phyloP scores from a whole-genome alignment of 2,888 invertebrate species.

The Apeira syringaria region DNA sequence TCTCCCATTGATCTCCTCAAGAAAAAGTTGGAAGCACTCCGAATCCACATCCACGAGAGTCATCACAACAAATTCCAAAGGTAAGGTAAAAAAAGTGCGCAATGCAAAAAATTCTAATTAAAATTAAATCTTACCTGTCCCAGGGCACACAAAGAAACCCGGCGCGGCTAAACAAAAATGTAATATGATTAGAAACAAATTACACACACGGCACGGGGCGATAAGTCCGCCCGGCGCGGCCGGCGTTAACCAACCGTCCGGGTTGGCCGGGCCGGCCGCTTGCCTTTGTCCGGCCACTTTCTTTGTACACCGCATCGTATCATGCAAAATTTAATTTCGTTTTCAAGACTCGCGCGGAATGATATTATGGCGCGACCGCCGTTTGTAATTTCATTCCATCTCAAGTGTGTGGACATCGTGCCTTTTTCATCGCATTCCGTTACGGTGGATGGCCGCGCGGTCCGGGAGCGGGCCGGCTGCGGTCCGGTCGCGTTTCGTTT shows the following conservation, averaged over 20 bases:
- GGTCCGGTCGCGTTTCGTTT: conserved; percentile 67
- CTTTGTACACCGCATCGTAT: conserved; percentile 82
- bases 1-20: no score
- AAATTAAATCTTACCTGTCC: conserved; percentile 49
- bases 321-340: conserved; percentile 84
- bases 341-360: conserved; percentile 82
- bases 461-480: conserved; percentile 15
- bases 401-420: conserved; percentile 81
- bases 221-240: conserved; percentile 53
- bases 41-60: no score
- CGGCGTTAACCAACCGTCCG: conserved; percentile 64
- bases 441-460: conserved; percentile 62
- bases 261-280: conserved; percentile 55
- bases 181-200: conserved; percentile 81
- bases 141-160: conserved; percentile 43
- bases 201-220: conserved; percentile 60
- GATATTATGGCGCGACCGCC: conserved; percentile 76
- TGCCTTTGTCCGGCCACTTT: conserved; percentile 77
- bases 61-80: conserved; percentile 45
- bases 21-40: no score
- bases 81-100: conserved; percentile 75
- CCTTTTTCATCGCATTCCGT: conserved; percentile 83
- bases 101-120: conserved; percentile 41
- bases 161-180: conserved; percentile 53
- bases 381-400: conserved; percentile 77